Base-by-base conservation (phyloP, 2,888 invertebrate genomes). In the Physocephala rufipes region DNA sequence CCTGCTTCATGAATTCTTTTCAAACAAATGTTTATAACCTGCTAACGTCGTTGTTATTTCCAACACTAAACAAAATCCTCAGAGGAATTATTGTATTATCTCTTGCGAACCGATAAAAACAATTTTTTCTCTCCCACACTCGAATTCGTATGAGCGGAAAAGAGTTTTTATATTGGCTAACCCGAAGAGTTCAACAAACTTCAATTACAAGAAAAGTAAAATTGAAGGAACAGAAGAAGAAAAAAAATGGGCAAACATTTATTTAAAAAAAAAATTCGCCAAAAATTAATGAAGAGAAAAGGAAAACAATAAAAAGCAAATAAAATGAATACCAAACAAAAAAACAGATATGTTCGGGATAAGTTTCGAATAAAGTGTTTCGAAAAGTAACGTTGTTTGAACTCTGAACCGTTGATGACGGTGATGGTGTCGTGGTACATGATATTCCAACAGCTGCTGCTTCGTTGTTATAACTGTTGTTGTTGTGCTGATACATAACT, bases 61-160 rank as follows among this genome's bases (percentile, higher is more conserved):
- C 36, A n/a, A n/a, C n/a, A n/a, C n/a, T n/a, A n/a, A n/a, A n/a
- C n/a, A n/a, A n/a, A n/a, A n/a, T n/a, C n/a, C n/a, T n/a, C n/a
- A n/a, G n/a, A n/a, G n/a, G n/a, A n/a, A n/a, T n/a, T n/a, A n/a
- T n/a, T n/a, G n/a, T n/a, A n/a, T n/a, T n/a, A n/a, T 16, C 51
- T 28, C 16, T 24, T 12, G 9, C 61, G 36, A 45, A 15, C 49
- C 67, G 71, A 71, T 71, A 71, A 71, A 63, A 9, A 36, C 4
- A 63, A 45, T 67, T 62, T 62, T n/a, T n/a, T n/a, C n/a, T n/a
- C 70, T 70, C 70, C 70, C 70, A 70, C 70, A 70, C 64, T 65
- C 30, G 45, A 4, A 53, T 36, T 21, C 15, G 24, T 16, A 28
- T 28, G 30, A 19, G n/a, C 43, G 45, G 36, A 36, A 16, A n/a